A percentile compares a stretch with the other conserved stretches of the same genome.
These are phyloP conservation scores for Stigmatopora nigra DNA, from an alignment of 2,113 vertebrate species.

Conservation along the genomic window DNA sequence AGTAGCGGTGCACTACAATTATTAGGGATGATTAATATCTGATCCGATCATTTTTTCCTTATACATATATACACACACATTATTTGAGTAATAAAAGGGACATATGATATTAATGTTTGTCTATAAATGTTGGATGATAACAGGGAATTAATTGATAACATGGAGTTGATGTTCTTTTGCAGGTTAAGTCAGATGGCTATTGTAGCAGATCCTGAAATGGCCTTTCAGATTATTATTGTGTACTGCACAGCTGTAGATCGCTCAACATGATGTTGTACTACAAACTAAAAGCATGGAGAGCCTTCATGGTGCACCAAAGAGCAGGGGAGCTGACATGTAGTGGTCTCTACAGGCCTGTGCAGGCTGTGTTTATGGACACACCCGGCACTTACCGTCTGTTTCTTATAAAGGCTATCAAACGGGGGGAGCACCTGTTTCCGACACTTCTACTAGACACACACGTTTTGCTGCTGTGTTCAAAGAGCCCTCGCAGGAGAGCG, in stretches of 20 bases:
- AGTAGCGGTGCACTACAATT: too few species aligned
- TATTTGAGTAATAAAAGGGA: too few species aligned
- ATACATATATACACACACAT: too few species aligned
- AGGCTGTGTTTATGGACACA: constrained; percentile 59
- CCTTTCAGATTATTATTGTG: neutral
- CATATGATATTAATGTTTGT: neutral
- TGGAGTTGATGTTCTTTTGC: neutral
- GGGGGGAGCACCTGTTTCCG: constrained; percentile 71
- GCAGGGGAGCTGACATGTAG: constrained; percentile 38
- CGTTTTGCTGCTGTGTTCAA: constrained; percentile 61
- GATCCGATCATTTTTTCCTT: too few species aligned
- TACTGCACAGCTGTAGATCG: neutral
- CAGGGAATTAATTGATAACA: neutral
- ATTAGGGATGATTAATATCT: too few species aligned
- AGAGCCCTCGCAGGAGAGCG: constrained; percentile 46
- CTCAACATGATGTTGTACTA: neutral
- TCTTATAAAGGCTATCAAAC: constrained; percentile 74
- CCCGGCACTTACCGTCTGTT: constrained; percentile 63
- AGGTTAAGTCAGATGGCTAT: neutral
- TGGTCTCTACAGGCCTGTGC: constrained; percentile 41
- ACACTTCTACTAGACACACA: constrained; percentile 63
- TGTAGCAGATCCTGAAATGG: neutral
- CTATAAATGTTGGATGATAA: neutral
- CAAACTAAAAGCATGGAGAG: neutral
- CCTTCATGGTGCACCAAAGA: constrained; percentile 19